Evolutionary conservation across 1,140 invertebrate genomes (phyloP), one percentile per base, ranked within the genome.

Genomic region (Drosophila azteca): DNA sequence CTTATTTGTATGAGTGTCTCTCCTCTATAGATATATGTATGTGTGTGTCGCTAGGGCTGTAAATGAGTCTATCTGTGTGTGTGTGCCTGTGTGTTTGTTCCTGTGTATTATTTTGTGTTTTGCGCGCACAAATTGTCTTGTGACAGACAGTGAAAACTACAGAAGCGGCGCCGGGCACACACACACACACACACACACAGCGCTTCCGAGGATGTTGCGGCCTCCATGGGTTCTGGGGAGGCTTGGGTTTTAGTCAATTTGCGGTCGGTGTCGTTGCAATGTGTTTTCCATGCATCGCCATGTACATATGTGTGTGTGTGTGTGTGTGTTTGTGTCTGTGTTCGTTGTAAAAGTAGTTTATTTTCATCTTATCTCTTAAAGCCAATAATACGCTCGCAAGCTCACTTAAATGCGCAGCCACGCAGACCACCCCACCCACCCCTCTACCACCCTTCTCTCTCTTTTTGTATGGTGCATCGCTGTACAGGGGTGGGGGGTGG

Each of bases 101-200:
- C 49, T 82, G 83, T 88, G 79, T 79, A 88, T 88, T 88, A 83
- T 88, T 88, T 88, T 88, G 79, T 83, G 67, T 88, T 88, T 82
- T 88, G 83, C 83, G 84, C 83, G 83, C 79, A 88, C 83, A 88
- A 88, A 88, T 88, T 88, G 83, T 88, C 83, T 88, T 88, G 83
- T 88, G 83, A 88, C 83, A 88, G 83, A 88, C 83, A 88, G 83
- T 79, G 82, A 87, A 82, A 85, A 87, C 82, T 85, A 69, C 78
- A 87, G 69, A 71, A 88, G 57, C 75, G 82, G 82, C 82, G 78
- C 69, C 77, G 61, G 58, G 54, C 54, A 57, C 54, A 20, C 17
- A 20, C 17, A 20, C 17, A 20, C 17, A 20, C 17, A 20, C 17
- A 20, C 17, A 20, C 17, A 20, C 17, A 57, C 24, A 44, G 29